Conservation (phyloP, 2,113 vertebrate species). For the Talpa occidentalis region DNA sequence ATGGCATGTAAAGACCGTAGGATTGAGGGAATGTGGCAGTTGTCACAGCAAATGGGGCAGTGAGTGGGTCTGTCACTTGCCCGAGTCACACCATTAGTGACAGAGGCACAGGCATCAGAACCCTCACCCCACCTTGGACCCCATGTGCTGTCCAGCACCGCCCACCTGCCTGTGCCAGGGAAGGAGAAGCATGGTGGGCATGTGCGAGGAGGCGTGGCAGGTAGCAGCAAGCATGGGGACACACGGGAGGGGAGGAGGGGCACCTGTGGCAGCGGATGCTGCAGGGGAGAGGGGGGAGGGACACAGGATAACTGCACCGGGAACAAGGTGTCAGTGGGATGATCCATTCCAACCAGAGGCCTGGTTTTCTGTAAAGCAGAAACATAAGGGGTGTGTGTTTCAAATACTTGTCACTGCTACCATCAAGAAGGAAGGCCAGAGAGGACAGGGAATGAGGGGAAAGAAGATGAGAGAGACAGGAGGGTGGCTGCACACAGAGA, state of each 20-base stretch:
- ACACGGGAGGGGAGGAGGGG: not conserved
- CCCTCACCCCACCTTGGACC: rapidly evolving
- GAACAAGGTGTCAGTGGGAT: not conserved
- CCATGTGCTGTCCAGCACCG: rapidly evolving
- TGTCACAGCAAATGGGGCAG: not conserved
- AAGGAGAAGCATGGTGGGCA: rapidly evolving
- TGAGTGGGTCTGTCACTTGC: not conserved
- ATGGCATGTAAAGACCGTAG: not conserved
- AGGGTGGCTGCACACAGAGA: not conserved
- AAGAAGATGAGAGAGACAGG: not conserved
- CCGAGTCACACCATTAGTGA: not conserved
- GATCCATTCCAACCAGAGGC: not conserved
- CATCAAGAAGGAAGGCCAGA: not conserved
- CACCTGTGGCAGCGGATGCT: not conserved
- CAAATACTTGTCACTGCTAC: not conserved
- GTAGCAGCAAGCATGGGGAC: not conserved
- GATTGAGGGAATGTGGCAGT: not conserved
- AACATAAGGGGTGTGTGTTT: not conserved
- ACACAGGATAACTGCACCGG: rapidly evolving
- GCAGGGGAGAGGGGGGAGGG: not conserved
- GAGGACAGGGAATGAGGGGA: not conserved
- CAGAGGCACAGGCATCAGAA: not conserved
- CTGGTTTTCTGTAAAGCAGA: not conserved
- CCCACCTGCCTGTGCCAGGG: not conserved
- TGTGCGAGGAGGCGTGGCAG: not conserved